Evolutionary conservation across 2,113 vertebrate genomes (phyloP).

Genomic region (Cephalopterus ornatus): DNA sequence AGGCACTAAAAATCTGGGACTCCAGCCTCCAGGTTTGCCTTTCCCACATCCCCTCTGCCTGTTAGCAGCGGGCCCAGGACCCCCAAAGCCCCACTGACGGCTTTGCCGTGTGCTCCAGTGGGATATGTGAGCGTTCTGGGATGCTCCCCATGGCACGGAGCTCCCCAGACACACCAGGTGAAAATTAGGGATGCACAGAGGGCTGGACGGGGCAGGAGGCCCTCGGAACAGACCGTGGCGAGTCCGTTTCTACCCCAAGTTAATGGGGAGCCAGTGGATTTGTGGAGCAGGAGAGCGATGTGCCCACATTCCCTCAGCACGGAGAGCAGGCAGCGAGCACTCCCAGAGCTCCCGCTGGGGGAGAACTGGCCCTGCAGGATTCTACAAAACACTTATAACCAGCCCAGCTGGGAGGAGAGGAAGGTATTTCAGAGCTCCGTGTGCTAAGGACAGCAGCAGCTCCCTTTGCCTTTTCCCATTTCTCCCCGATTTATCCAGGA

Average conservation of each 20-base stretch:
- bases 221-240: background rate
- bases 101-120: background rate
- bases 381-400: background rate
- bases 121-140: rapidly evolving
- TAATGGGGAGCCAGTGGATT: background rate
- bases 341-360: background rate
- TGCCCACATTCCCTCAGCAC: background rate
- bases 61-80: background rate
- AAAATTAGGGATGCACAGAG: background rate
- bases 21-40: background rate
- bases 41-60: background rate
- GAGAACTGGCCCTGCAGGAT: background rate
- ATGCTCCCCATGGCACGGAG: background rate
- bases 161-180: background rate
- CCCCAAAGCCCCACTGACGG: rapidly evolving
- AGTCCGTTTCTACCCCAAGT: background rate
- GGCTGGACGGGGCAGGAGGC: background rate
- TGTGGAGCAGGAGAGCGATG: background rate
- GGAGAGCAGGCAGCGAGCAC: background rate
- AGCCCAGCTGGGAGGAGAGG: background rate
- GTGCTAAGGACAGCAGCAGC: background rate
- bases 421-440: background rate
- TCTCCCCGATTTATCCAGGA: background rate
- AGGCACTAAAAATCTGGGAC: background rate
- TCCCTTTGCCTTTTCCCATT: background rate